Conservation (phyloP, 1,140 invertebrate genomes). For the Anastrepha ludens region DNA sequence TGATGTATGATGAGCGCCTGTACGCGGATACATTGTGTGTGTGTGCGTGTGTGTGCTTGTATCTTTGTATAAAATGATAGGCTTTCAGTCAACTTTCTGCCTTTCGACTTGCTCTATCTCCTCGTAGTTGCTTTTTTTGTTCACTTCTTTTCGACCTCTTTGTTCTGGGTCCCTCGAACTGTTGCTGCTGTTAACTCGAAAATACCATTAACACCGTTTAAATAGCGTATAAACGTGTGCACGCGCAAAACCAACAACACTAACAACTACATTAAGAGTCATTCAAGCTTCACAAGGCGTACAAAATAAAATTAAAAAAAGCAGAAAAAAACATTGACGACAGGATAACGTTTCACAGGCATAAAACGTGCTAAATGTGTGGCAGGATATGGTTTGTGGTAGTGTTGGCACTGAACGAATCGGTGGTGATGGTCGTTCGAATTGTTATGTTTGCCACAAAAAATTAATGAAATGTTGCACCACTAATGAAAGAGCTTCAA, state of each 20-base stretch:
- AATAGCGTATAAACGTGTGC: conserved; percentile 36
- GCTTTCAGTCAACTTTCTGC: conserved; percentile 19
- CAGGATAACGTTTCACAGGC: conserved; percentile 45
- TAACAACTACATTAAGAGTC: background rate
- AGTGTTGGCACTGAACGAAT: background rate
- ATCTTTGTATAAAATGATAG: conserved; percentile 2
- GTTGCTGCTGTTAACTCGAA: conserved; percentile 32
- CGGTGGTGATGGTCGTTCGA: background rate
- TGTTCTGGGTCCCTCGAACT: background rate
- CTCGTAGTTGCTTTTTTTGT: no score
- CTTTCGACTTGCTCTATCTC: no score
- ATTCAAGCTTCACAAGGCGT: background rate
- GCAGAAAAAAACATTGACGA: background rate
- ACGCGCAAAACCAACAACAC: conserved; percentile 30
- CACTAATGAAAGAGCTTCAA: conserved; percentile 13
- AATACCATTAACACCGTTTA: conserved; percentile 53
- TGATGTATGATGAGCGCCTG: no score
- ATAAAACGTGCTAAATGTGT: conserved; percentile 42
- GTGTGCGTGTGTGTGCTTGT: no score
- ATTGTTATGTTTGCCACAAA: conserved; percentile 33
- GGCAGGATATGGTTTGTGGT: conserved; percentile 49
- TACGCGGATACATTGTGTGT: no score
- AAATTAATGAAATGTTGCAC: conserved; percentile 38
- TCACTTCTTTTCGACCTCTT: no score
- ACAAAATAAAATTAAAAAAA: background rate